phyloP scores from a whole-genome alignment of 2,797 vertebrate genomes.

The Phyllotis vaccarum region DNA sequence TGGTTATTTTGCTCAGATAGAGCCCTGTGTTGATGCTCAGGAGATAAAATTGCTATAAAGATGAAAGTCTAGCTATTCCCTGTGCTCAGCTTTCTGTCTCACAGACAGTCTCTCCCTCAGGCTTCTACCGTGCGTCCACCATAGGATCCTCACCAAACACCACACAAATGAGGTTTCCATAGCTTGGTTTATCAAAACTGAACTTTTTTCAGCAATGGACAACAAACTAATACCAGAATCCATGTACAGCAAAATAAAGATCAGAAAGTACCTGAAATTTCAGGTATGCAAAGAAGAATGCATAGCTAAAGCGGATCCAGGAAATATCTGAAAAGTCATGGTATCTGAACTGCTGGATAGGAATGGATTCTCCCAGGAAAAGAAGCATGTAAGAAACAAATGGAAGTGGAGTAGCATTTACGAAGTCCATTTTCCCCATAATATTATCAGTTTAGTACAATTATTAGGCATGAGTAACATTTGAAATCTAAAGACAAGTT shows the following conservation, averaged over 20 bases:
- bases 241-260: neutral
- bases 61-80: neutral
- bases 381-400: neutral
- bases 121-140: neutral
- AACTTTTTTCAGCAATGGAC: neutral
- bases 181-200: neutral
- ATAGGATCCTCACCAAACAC: too few relatives aligned
- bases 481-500: conserved; percentile 39
- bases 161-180: neutral
- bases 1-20: neutral
- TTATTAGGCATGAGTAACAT: neutral
- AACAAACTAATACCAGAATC: neutral
- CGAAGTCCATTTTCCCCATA: neutral
- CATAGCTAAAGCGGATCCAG: neutral
- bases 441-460: conserved; percentile 7
- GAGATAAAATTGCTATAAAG: neutral
- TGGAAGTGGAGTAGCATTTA: neutral
- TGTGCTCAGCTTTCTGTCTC: neutral
- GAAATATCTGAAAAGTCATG: neutral
- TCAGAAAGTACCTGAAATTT: neutral
- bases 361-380: neutral
- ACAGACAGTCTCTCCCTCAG: neutral
- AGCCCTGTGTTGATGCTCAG: neutral
- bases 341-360: neutral
- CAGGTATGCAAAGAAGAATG: neutral